Evolutionary conservation across 1,140 invertebrate species (phyloP), one percentile per base, ranked within the genome.

Genomic region (Drosophila nasuta): DNA sequence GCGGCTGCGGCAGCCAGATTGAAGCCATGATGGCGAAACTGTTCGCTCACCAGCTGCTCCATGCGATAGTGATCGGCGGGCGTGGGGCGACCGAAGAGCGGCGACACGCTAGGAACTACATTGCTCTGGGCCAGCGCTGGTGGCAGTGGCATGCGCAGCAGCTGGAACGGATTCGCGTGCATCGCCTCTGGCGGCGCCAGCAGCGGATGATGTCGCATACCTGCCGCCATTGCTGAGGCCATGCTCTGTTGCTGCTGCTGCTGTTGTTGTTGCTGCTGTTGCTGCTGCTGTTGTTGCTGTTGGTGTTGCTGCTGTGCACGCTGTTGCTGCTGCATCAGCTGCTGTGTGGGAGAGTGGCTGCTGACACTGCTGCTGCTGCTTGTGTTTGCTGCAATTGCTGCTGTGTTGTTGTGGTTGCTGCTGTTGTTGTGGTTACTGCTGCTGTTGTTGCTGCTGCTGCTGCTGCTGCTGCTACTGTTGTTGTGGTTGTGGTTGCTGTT

Each of bases 31-130:
- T 96, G 95, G n/a, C 96, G 94, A 88, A 96, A 96, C 91, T 96
- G 96, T 83, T 97, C 96, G 45, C 95, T 96, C 6, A 97, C 95
- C 38, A 97, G 93, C 91, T 97, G 96, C 89, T 97, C 96, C 95
- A 97, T 96, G 65, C 96, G 94, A 92, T 96, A 96, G 62, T 92
- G 91, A 89, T 96, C 96, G 67, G 95, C 94, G 68, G 95, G 95
- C 93, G 95, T 94, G 38, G 96, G 95, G 69, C 96, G 93, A 1
- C 95, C 94, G 85, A 96, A 96, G 6, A 96, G 91, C 1, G 95
- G 95, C 51, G 94, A 93, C 54, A 95, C 94, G 72, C 94, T 94
- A 85, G 95, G 95, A 92, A 92, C 91, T 81, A 95, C 94, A 77
- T 94, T 94, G 68, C 94, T 94, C 88, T 95, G 94, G 83, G 94